Evolutionary conservation across 2,113 vertebrate genomes (phyloP), one percentile per base, ranked within the genome.

Genomic region (Triplophysa dalaica): DNA sequence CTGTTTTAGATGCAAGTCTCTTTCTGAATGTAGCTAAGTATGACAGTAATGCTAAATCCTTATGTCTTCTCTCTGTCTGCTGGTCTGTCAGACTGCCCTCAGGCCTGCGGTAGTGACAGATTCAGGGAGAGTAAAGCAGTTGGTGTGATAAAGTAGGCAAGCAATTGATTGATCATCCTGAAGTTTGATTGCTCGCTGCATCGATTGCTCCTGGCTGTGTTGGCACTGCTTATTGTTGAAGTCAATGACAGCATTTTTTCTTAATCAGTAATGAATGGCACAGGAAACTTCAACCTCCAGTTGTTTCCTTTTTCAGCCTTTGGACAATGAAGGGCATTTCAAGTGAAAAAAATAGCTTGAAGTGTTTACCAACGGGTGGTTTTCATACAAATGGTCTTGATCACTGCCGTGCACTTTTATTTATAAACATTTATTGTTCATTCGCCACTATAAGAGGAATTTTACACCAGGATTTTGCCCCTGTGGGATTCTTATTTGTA

Each of bases 111-210:
- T 62, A 64, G 61, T 26, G 82, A 83, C 76, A 48, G 75, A 41
- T 66, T 81, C 45, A 60, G 79, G 45, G 43, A 26, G 78, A 67
- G 78, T 70, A 84, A 80, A 74, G 56, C 67, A 52, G 50, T 58
- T 19, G 50, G 22, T 21, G 38, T 58, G 76, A 78, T 78, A 79
- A 82, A 85, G 63, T 63, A 69, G 67, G 69, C 74, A 26, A 19
- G 73, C 80, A 74, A 82, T 82, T 82, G 84, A 82, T 85, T 80
- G 81, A 84, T 84, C 69, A 72, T 75, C 8, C 79, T 56, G 79
- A 78, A 66, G 83, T 78, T 81, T 81, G 83, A 78, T 81, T 75
- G 83, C 69, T 81, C 75, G 45, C 17, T 41, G 73, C 63, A 84
- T 84, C 70, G 68, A 84, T 84, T 80, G 83, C 72, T 80, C 77